Conservation (phyloP, 2,888 invertebrate species). For the Phorcus lineatus region DNA sequence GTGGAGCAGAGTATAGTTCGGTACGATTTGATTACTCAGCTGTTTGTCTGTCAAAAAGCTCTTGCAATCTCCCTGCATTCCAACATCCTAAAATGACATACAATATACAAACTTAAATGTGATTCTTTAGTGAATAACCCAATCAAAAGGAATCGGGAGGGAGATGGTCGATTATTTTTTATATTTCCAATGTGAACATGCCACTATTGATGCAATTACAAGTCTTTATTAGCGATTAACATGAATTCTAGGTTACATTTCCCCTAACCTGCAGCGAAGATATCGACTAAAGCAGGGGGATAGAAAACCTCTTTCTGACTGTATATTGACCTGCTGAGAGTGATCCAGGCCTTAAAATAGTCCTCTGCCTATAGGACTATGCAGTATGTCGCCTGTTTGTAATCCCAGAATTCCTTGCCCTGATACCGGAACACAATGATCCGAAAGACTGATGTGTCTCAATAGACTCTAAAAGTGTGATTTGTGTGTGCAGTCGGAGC, state of each 20-base stretch:
- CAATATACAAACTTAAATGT: not conserved
- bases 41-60: too few species aligned
- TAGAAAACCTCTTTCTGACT: not conserved
- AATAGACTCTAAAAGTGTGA: not conserved
- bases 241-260: not conserved
- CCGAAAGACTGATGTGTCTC: not conserved
- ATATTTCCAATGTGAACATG: not conserved
- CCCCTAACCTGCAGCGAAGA: not conserved
- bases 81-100: too few species aligned
- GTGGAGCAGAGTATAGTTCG: too few species aligned
- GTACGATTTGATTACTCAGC: too few species aligned
- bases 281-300: not conserved
- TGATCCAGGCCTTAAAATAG: not conserved
- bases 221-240: conserved; percentile 7
- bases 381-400: not conserved
- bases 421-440: not conserved
- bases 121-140: not conserved
- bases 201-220: not conserved
- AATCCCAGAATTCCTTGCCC: conserved; percentile 3
- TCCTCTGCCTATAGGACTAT: not conserved
- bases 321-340: not conserved
- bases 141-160: not conserved
- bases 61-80: too few species aligned
- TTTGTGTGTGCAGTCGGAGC: not conserved
- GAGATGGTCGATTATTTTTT: too few species aligned